phyloP scores from a whole-genome alignment of 2,797 vertebrate species.

The Pseudochirops cupreus region DNA sequence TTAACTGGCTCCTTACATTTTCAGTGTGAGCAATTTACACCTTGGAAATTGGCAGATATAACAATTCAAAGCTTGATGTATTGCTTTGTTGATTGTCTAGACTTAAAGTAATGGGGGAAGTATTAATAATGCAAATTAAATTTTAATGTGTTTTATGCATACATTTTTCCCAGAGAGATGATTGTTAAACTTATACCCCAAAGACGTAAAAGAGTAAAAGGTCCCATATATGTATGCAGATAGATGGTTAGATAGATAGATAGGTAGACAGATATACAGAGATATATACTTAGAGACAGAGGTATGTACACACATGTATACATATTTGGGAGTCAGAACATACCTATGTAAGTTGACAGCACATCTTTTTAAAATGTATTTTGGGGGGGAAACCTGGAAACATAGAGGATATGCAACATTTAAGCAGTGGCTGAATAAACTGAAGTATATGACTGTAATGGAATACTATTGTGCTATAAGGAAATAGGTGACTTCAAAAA shows the following conservation, averaged over 20 bases:
- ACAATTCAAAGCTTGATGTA: neutral
- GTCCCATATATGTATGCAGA: too few relatives aligned
- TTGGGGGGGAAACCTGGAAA: neutral
- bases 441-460: neutral
- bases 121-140: neutral
- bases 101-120: neutral
- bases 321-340: too few relatives aligned
- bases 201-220: neutral
- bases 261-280: too few relatives aligned
- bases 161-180: neutral
- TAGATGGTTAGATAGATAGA: fast-evolving
- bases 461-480: neutral
- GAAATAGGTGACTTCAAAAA: neutral
- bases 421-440: neutral
- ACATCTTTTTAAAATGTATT: neutral
- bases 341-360: too few relatives aligned
- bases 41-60: neutral
- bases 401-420: neutral
- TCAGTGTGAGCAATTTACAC: neutral
- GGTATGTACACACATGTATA: too few relatives aligned
- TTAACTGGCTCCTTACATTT: neutral
- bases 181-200: neutral
- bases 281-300: too few relatives aligned
- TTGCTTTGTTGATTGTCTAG: neutral
- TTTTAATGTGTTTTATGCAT: neutral